Evolutionary conservation across 2,113 vertebrate species (phyloP).

Genomic region (Cercocebus atys): DNA sequence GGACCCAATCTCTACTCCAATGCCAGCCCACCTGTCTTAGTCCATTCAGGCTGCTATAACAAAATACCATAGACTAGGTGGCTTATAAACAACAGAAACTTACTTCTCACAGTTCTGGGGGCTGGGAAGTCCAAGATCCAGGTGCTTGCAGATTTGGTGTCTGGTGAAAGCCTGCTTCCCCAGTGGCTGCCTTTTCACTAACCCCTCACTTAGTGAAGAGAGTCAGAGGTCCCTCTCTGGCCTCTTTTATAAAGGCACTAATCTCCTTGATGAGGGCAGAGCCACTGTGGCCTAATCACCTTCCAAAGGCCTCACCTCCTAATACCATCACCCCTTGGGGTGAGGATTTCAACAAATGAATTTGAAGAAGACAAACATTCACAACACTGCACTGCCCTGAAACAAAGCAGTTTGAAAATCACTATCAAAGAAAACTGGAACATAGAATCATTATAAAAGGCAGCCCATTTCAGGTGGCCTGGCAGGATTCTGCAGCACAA

Average conservation of each 20-base stretch:
- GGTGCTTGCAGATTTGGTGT: not conserved
- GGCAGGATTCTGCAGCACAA: no score
- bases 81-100: not conserved
- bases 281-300: not conserved
- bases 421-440: not conserved
- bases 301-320: not conserved
- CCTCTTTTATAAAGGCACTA: not conserved
- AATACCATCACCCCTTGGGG: not conserved
- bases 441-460: not conserved
- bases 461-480: not conserved
- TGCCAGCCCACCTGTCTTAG: not conserved
- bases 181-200: not conserved
- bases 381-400: not conserved
- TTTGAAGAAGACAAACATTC: not conserved
- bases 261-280: not conserved
- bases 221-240: not conserved
- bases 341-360: not conserved
- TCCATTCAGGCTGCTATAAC: not conserved
- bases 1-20: not conserved
- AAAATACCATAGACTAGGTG: not conserved
- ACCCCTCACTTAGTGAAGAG: not conserved
- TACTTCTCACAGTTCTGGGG: not conserved
- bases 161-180: not conserved
- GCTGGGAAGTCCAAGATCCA: not conserved
- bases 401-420: constrained; percentile 15